Evolutionary conservation across 2,888 invertebrate species (phyloP).

Genomic region (Sarcophaga subvicina): DNA sequence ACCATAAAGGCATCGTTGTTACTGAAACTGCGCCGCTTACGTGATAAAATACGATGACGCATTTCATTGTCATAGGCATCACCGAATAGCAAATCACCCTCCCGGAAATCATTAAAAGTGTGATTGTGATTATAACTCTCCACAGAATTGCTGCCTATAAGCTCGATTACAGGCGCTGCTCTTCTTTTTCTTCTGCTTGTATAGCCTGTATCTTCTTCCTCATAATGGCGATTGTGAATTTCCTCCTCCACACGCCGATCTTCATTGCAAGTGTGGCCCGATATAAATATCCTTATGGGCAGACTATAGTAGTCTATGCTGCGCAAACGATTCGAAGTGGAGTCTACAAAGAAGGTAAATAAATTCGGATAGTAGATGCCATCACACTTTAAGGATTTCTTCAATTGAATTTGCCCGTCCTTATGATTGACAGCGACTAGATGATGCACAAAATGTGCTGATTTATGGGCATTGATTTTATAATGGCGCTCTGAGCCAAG

Average conservation of each 20-base stretch:
- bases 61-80: conserved; percentile 83
- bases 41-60: conserved; percentile 83
- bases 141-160: conserved; percentile 71
- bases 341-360: conserved; percentile 93
- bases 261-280: conserved; percentile 87
- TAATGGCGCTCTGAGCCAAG: conserved; percentile 91
- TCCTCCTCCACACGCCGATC: conserved; percentile 85
- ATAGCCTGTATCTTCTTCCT: conserved; percentile 84
- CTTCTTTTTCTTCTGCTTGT: conserved; percentile 82
- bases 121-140: conserved; percentile 74
- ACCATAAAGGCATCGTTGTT: conserved; percentile 73
- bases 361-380: conserved; percentile 92
- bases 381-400: conserved; percentile 88
- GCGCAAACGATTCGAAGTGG: conserved; percentile 89
- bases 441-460: conserved; percentile 91
- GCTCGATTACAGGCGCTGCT: conserved; percentile 43
- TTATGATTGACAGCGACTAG: conserved; percentile 89
- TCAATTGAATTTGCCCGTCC: conserved; percentile 88
- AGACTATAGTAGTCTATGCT: conserved; percentile 93
- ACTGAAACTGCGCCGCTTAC: conserved; percentile 81
- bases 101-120: conserved; percentile 79
- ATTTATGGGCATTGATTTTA: conserved; percentile 90
- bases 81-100: conserved; percentile 84
- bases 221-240: conserved; percentile 82
- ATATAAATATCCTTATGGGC: conserved; percentile 89